Evolutionary conservation across 2,113 vertebrate genomes (phyloP).

Genomic region (Notothenia coriiceps): DNA sequence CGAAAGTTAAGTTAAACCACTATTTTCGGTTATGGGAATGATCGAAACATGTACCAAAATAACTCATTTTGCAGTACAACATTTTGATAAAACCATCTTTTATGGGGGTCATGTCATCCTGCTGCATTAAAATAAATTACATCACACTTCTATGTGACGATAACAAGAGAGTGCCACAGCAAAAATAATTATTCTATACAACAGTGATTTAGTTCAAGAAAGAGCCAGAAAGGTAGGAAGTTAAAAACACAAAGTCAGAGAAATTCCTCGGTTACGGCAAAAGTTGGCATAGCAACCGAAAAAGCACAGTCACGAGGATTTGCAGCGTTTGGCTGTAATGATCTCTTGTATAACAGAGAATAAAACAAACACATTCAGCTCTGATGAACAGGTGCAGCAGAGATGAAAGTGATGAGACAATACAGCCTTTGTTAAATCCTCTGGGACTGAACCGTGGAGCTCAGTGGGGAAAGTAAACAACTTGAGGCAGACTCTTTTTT

Average conservation of each 20-base stretch:
- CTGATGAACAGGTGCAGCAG: conserved; percentile 22
- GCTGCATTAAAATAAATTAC: too few relatives aligned
- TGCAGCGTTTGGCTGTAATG: background rate
- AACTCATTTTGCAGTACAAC: too few relatives aligned
- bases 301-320: conserved; percentile 19
- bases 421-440: conserved; percentile 18
- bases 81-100: too few relatives aligned
- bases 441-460: conserved; percentile 23
- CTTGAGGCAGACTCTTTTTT: conserved; percentile 18
- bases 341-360: conserved; percentile 22
- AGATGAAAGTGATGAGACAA: conserved; percentile 32
- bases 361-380: conserved; percentile 30
- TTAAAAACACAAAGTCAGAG: background rate
- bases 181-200: too few relatives aligned
- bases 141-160: too few relatives aligned
- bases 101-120: too few relatives aligned
- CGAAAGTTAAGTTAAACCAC: too few relatives aligned
- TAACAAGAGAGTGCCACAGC: background rate
- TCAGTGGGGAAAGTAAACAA: conserved; percentile 51
- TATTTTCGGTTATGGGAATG: too few relatives aligned
- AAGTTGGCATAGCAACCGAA: conserved; percentile 42
- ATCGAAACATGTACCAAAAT: too few relatives aligned
- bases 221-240: background rate
- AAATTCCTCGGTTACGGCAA: conserved; percentile 37
- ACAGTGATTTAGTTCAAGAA: too few relatives aligned